These are phyloP conservation scores for Romanogobio albipinnatus DNA, from an alignment of 2,113 vertebrate species.

Conservation along the genomic window DNA sequence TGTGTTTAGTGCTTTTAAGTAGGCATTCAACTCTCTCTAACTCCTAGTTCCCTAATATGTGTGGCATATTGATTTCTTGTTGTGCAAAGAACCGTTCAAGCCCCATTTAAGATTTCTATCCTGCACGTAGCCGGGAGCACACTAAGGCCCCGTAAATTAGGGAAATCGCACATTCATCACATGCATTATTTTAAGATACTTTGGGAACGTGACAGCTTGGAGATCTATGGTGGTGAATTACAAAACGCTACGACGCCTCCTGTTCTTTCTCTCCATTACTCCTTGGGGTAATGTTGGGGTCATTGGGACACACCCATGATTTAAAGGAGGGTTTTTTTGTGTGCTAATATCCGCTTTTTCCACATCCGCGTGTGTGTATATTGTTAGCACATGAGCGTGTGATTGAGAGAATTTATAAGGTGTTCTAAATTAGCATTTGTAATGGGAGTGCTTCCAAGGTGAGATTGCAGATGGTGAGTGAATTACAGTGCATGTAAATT, in stretches of 20 bases:
- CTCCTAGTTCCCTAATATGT: slow-evolving; percentile 83
- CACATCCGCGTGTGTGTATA: not conserved
- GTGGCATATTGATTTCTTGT: slow-evolving; percentile 99
- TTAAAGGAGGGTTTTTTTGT: slow-evolving; percentile 67
- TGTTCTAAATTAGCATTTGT: slow-evolving; percentile 64
- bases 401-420: slow-evolving; percentile 59
- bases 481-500: slow-evolving; percentile 61
- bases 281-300: slow-evolving; percentile 79
- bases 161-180: slow-evolving; percentile 99
- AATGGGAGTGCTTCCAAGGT: slow-evolving; percentile 60
- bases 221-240: slow-evolving; percentile 78
- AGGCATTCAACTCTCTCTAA: slow-evolving; percentile 81
- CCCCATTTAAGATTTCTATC: slow-evolving; percentile 99
- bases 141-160: slow-evolving; percentile 94
- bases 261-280: slow-evolving; percentile 30
- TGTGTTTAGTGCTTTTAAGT: slow-evolving; percentile 73
- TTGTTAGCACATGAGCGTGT: not conserved
- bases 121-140: slow-evolving; percentile 90
- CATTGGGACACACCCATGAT: slow-evolving; percentile 80
- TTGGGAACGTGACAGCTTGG: slow-evolving; percentile 82
- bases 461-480: slow-evolving; percentile 49
- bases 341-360: slow-evolving; percentile 41
- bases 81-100: slow-evolving; percentile 96
- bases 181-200: slow-evolving; percentile 96
- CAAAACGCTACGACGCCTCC: slow-evolving; percentile 61